Evolutionary conservation across 2,113 vertebrate genomes (phyloP).

Genomic region (Urocynchramus pylzowi): DNA sequence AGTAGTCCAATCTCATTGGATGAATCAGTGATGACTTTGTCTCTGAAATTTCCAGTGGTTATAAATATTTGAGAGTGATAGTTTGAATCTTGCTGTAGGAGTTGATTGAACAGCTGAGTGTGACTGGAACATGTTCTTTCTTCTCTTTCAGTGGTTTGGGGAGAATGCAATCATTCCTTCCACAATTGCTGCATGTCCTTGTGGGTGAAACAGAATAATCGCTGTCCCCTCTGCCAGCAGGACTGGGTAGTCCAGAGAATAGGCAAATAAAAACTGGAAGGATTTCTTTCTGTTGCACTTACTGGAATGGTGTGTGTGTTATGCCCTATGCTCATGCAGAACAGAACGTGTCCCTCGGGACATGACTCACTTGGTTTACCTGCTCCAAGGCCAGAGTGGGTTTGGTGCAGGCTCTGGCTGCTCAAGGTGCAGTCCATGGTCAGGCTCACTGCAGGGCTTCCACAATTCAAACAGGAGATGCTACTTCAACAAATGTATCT

Average conservation of each 20-base stretch:
- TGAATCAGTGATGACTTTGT: not conserved
- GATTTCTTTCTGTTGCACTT: not conserved
- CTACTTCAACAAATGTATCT: constrained; percentile 2
- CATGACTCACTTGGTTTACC: not conserved
- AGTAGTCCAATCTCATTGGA: not conserved
- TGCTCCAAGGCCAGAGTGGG: not conserved
- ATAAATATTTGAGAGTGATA: not conserved
- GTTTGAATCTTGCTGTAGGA: not conserved
- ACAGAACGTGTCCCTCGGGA: not conserved
- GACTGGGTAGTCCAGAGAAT: constrained; percentile 99
- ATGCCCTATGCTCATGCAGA: not conserved
- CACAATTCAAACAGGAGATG: not conserved
- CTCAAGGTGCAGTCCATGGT: not conserved
- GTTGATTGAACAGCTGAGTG: not conserved
- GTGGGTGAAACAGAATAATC: constrained; percentile 99
- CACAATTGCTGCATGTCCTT: constrained; percentile 99
- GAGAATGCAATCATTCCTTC: constrained; percentile 99
- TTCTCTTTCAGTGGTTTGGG: constrained; percentile 92
- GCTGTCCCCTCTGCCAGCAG: constrained; percentile 97
- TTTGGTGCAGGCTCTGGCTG: not conserved
- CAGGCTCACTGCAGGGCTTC: constrained; percentile 9
- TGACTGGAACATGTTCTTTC: constrained; percentile 42
- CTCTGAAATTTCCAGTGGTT: not conserved
- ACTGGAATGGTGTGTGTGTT: not conserved
- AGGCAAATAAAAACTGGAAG: constrained; percentile 81